These are phyloP conservation scores for Stomorhina lunata DNA, from an alignment of 2,888 invertebrate genomes.

Conservation along the genomic window DNA sequence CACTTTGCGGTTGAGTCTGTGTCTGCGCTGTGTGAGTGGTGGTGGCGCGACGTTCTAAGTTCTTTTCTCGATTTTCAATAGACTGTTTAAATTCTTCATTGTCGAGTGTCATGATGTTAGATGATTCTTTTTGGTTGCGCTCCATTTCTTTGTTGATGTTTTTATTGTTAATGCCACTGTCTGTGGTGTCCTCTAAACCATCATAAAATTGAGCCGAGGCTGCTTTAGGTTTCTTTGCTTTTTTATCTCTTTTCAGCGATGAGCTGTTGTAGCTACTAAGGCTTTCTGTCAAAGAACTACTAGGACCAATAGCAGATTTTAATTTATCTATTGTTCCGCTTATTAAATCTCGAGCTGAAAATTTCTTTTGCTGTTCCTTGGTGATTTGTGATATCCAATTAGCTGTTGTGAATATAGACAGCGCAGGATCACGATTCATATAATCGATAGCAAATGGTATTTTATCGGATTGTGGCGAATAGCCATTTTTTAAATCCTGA, in stretches of 20 bases:
- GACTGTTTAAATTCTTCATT: constrained; percentile 71
- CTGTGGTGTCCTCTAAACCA: neutral
- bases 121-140: constrained; percentile 31
- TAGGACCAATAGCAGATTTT: constrained; percentile 69
- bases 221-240: constrained; percentile 57
- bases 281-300: constrained; percentile 22
- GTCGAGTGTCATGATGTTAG: constrained; percentile 51
- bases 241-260: constrained; percentile 57
- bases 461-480: constrained; percentile 73
- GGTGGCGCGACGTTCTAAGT: constrained; percentile 67
- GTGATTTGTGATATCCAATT: constrained; percentile 71
- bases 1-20: constrained; percentile 54
- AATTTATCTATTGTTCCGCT: constrained; percentile 72
- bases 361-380: constrained; percentile 70
- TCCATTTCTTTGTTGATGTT: constrained; percentile 50
- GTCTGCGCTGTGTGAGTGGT: constrained; percentile 54
- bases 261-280: neutral
- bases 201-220: constrained; percentile 68
- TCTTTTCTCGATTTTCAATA: constrained; percentile 71
- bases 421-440: constrained; percentile 69
- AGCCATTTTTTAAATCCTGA: constrained; percentile 72
- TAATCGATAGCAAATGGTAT: constrained; percentile 71
- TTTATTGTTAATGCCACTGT: constrained; percentile 5
- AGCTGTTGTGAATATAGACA: constrained; percentile 73
- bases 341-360: constrained; percentile 70